Percentiles rank a stretch among this genome's conserved stretches.
phyloP scores from a whole-genome alignment of 2,113 vertebrate genomes.

The Chloropsis cyanopogon region DNA sequence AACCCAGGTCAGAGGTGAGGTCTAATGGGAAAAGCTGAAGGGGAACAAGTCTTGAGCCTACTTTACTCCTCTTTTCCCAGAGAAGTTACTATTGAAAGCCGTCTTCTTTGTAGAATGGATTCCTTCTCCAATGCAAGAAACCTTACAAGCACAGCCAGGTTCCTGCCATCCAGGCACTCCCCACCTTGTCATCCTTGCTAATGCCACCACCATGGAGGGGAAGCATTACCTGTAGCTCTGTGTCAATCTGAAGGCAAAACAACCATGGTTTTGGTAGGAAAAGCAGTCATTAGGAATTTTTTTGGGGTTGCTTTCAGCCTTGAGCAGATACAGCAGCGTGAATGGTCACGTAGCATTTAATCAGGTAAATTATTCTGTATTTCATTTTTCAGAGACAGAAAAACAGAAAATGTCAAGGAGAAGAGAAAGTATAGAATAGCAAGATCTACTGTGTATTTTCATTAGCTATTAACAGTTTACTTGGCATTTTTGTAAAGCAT shows the following conservation, averaged over 20 bases:
- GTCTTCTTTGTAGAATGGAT: neutral
- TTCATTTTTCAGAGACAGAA: neutral
- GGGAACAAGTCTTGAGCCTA: neutral
- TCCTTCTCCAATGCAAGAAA: neutral
- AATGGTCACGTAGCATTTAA: neutral
- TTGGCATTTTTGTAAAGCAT: neutral
- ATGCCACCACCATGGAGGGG: accelerated
- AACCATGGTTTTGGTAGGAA: neutral
- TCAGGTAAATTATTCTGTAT: neutral
- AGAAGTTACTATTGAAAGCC: neutral
- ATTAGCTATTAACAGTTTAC: neutral
- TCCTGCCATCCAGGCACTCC: neutral
- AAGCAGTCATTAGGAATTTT: neutral
- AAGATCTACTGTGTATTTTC: neutral
- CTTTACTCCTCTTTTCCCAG: neutral
- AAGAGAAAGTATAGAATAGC: neutral
- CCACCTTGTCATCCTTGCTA: neutral
- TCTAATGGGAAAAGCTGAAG: neutral
- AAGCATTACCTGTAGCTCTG: neutral
- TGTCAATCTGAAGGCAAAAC: neutral
- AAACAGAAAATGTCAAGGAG: neutral
- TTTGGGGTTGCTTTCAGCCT: neutral
- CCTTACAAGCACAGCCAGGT: neutral
- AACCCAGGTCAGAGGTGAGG: neutral
- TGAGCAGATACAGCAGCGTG: neutral